Evolutionary conservation across 2,888 invertebrate genomes (phyloP).

Genomic region (Neoitamus cyanurus): DNA sequence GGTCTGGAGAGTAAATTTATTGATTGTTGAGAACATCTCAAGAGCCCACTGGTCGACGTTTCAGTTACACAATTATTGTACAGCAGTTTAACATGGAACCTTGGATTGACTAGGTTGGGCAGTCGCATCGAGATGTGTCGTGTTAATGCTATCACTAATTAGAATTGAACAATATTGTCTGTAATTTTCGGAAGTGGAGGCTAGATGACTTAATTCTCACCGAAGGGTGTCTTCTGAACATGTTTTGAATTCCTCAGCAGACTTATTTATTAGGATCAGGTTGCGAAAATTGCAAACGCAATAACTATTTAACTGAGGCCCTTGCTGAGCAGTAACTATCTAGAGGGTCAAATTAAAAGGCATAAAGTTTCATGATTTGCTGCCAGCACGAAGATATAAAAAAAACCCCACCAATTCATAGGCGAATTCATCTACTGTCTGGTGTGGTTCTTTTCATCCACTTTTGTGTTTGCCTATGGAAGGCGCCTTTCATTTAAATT

Average conservation of each 20-base stretch:
- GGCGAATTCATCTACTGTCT: background rate
- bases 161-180: background rate
- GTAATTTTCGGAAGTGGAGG: background rate
- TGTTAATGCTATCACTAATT: slow-evolving; percentile 23
- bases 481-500: too few species aligned
- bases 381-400: background rate
- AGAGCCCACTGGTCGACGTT: slow-evolving; percentile 1
- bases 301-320: background rate
- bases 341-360: background rate
- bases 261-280: background rate
- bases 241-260: background rate
- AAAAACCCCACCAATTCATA: background rate
- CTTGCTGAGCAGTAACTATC: background rate
- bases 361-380: background rate
- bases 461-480: background rate
- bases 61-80: slow-evolving; percentile 22
- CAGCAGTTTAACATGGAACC: background rate
- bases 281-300: background rate
- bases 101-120: background rate
- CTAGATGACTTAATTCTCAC: background rate
- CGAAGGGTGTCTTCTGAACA: background rate
- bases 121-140: background rate
- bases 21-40: slow-evolving; percentile 25
- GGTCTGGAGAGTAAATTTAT: slow-evolving; percentile 32
- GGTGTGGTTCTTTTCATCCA: background rate